Base-by-base conservation (phyloP, 2,113 vertebrate species). In the Orycteropus afer region DNA sequence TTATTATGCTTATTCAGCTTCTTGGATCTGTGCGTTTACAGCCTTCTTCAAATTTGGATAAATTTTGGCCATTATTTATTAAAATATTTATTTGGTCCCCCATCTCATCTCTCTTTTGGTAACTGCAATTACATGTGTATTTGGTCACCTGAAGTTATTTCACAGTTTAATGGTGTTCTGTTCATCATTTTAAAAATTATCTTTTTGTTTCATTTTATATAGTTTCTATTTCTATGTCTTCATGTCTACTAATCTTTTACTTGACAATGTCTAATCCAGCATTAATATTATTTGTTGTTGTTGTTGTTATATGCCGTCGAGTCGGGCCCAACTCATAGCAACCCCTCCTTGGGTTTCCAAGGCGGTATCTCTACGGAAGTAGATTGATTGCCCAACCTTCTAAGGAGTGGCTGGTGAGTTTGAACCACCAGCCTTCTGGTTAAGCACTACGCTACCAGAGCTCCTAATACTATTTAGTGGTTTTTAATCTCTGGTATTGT, bases 1-100 rank as follows among this genome's bases (percentile, higher is more conserved):
- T 80, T 45, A 42, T 55, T 77, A 27, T n/a, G 77, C n/a, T 93
- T 92, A 45, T 34, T 61, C 37, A 71, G 40, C 63, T 96, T 92
- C 25, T 63, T 47, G 23, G 22, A 40, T 42, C 37, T 71, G 69
- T 71, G 37, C 20, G 4, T 73, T 34, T 71, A 73, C 14, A 85
- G 13, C 51, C 71, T 59, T 34, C n/a, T 85, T 49, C 32, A 74
- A 71, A 78, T 94, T 73, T 65, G 32, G 55, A 88, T 87, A 79
- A 65, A 22, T 3, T 53, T 2, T 40, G 9, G 32, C 2, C 47
- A 45, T 83, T 88, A 84, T 73, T 94, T 80, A 37, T 65, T 77
- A 45, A 76, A 47, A 29, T 73, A 34, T n/a, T 57, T 51, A 90
- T 83, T 45, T 34, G 69, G 67, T 86, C 12, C 11, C 27, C 18